phyloP scores from a whole-genome alignment of 1,140 invertebrate genomes.

The Tigriopus japonicus region DNA sequence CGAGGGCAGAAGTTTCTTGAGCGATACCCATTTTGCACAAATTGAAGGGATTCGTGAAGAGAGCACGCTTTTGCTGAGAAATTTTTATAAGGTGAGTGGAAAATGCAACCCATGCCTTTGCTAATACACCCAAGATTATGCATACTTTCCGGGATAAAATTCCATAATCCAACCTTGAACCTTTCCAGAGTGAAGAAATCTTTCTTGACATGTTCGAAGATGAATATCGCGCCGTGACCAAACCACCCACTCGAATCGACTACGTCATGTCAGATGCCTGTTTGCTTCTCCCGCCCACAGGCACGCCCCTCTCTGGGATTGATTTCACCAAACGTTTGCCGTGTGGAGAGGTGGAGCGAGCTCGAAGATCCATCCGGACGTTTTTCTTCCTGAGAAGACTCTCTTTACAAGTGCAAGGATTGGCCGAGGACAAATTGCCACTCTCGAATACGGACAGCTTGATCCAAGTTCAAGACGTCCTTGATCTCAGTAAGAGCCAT shows the following conservation, averaged over 20 bases:
- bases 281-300: constrained; percentile 83
- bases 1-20: constrained; percentile 28
- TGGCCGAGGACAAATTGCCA: constrained; percentile 68
- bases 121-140: too few species aligned
- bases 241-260: constrained; percentile 68
- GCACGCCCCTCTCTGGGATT: constrained; percentile 87
- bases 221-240: constrained; percentile 49
- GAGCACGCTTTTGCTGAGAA: constrained; percentile 61
- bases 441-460: constrained; percentile 73
- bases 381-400: constrained; percentile 79
- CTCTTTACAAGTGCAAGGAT: constrained; percentile 54
- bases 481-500: constrained; percentile 64
- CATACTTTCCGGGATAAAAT: too few species aligned
- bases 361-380: constrained; percentile 73
- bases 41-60: constrained; percentile 63
- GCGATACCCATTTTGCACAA: constrained; percentile 41
- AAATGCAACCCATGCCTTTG: too few species aligned
- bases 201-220: constrained; percentile 99
- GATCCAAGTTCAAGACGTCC: constrained; percentile 71
- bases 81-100: constrained; percentile 62
- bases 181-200: constrained; percentile 71
- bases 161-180: not conserved
- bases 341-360: constrained; percentile 88
- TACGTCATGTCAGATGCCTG: constrained; percentile 90
- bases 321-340: constrained; percentile 82